Base-by-base conservation (phyloP, 1,140 invertebrate genomes). In the Galleria mellonella region DNA sequence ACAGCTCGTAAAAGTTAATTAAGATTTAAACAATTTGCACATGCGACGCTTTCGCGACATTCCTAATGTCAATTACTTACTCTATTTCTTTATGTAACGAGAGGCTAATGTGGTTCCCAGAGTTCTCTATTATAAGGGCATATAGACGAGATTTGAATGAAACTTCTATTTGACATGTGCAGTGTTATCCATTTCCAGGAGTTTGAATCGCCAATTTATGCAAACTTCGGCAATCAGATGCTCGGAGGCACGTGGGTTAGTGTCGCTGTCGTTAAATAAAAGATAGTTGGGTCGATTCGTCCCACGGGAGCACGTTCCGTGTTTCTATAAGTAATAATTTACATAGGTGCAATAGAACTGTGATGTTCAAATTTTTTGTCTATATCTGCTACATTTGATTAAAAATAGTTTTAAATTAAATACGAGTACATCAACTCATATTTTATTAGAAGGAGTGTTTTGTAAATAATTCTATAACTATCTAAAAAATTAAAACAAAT, bases 1-100 rank as follows among this genome's bases (percentile, higher is more conserved):
- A 76, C 72, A 63, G 57, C 66, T 75, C 62, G 72, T 78, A 83
- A 73, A 83, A 74, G 64, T 79, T 70, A 79, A 81, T 81, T 83
- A 83, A 81, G 68, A 68, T 74, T 66, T 70, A 58, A 74, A 78
- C 64, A 48, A 49, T 52, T 45, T 58, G 43, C 49, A 43, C 42
- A 38, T 44, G 41, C 44, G 54, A 46, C 40, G 38, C 38, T 51
- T 39, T 61, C 52, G 41, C 49, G 61, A 40, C 47, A 53, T 40
- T 43, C 38, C 56, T 59, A 50, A 59, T 35, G 48, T 47, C 33
- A 38, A 41, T 41, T 44, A 23, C 38, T 30, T 30, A 35, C 17
- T 36, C 17, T 23, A 23, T 23, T 23, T 23, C 17, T 23, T 6
- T 6, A 3, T 23, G 17, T 36, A 41, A 32, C 41, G 41, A 41